Evolutionary conservation across 2,113 vertebrate genomes (phyloP).

Genomic region (Sprattus sprattus): DNA sequence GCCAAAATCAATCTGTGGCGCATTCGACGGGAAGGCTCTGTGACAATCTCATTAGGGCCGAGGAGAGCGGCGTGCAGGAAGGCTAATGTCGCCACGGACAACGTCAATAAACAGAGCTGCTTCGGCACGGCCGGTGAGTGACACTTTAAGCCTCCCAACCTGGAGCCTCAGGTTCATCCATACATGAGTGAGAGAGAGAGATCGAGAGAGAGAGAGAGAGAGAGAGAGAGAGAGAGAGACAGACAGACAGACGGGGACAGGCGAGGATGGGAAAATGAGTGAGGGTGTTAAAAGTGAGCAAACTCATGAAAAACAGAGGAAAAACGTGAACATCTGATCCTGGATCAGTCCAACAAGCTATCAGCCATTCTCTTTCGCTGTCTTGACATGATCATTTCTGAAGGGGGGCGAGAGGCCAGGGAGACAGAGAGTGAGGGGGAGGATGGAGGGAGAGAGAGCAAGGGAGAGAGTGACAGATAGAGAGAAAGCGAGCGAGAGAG

Average conservation of each 20-base stretch:
- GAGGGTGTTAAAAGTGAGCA: background rate
- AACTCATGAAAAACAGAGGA: background rate
- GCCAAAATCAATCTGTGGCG: conserved; percentile 62
- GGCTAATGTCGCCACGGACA: conserved; percentile 19
- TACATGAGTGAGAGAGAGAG: background rate
- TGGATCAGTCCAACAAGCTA: background rate
- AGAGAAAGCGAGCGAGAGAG: no score
- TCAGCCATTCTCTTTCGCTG: background rate
- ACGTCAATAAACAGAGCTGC: conserved; percentile 5
- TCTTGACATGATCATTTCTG: background rate
- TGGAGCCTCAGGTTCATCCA: background rate
- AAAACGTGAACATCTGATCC: conserved; percentile 3
- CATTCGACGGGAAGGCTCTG: conserved; percentile 53
- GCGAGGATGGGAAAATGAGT: background rate
- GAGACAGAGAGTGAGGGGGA: background rate
- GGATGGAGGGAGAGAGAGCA: background rate
- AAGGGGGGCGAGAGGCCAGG: conserved; percentile 9
- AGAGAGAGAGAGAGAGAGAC: background rate
- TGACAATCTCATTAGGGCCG: conserved; percentile 56
- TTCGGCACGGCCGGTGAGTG: background rate
- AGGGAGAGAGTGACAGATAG: background rate
- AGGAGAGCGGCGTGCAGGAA: conserved; percentile 33
- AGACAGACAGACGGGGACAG: background rate
- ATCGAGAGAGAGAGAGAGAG: background rate
- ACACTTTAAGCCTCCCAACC: conserved; percentile 12